These are phyloP conservation scores for Aphyosemion australe DNA, from an alignment of 2,113 vertebrate genomes.

Conservation along the genomic window DNA sequence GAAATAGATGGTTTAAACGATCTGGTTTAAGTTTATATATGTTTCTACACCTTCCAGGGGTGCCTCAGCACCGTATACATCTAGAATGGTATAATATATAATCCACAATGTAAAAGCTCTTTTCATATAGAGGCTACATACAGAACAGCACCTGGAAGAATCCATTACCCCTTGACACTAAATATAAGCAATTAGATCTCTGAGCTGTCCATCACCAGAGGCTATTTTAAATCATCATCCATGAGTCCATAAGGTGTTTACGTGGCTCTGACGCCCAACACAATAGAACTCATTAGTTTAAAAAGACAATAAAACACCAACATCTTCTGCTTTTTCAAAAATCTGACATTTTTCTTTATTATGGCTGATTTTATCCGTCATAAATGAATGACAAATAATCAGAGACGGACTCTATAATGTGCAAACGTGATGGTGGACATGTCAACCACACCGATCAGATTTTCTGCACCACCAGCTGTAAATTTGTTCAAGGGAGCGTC, in stretches of 20 bases:
- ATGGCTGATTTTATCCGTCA: background rate
- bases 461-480: too few relatives aligned
- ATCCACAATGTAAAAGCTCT: constrained; percentile 20
- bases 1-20: background rate
- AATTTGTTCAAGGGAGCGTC: too few relatives aligned
- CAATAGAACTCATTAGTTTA: too few relatives aligned
- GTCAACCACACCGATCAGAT: too few relatives aligned
- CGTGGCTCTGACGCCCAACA: constrained; percentile 2
- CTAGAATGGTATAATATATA: constrained; percentile 22
- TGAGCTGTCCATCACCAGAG: constrained; percentile 44
- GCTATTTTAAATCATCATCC: constrained; percentile 25
- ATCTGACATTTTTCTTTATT: too few relatives aligned
- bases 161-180: constrained; percentile 45
- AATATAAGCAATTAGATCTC: constrained; percentile 38
- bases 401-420: background rate
- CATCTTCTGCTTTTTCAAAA: too few relatives aligned
- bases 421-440: too few relatives aligned
- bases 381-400: background rate
- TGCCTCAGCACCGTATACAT: constrained; percentile 1
- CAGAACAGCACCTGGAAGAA: constrained; percentile 37
- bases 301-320: too few relatives aligned
- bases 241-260: constrained; percentile 23
- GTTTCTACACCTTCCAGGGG: constrained; percentile 1
- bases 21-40: background rate
- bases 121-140: constrained; percentile 11